These are phyloP conservation scores for Crepidodera aurea DNA, from an alignment of 2,888 invertebrate genomes.

Conservation along the genomic window DNA sequence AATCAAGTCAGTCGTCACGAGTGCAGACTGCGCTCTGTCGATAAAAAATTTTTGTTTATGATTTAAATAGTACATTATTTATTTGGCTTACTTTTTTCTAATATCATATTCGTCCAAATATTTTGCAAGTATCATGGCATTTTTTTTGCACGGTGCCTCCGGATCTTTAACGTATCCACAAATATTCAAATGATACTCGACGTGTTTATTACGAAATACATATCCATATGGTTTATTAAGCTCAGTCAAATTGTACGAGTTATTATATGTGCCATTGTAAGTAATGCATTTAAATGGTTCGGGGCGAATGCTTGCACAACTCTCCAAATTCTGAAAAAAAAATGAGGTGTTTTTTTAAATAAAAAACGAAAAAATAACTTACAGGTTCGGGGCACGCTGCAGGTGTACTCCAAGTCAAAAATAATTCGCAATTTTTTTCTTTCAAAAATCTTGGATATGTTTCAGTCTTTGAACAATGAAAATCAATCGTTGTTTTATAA, in stretches of 20 bases:
- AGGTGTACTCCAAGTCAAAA: constrained; percentile 45
- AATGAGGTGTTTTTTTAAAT: too few relatives aligned
- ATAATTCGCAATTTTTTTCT: constrained; percentile 36
- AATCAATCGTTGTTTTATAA: constrained; percentile 44
- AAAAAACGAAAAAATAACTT: constrained; percentile 5
- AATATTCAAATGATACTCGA: constrained; percentile 29
- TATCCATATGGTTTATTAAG: constrained; percentile 8
- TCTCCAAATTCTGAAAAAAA: neutral
- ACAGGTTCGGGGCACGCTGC: constrained; percentile 42
- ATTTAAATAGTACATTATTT: too few relatives aligned
- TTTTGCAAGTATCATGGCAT: constrained; percentile 23
- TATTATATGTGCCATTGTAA: too few relatives aligned
- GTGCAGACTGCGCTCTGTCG: too few relatives aligned
- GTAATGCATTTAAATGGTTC: neutral
- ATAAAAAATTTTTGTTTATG: too few relatives aligned
- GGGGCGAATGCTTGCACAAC: neutral
- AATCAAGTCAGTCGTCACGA: too few relatives aligned
- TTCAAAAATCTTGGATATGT: constrained; percentile 41
- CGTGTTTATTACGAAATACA: constrained; percentile 6
- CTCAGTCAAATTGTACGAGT: neutral
- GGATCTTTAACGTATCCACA: constrained; percentile 22
- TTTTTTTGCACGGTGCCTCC: constrained; percentile 28
- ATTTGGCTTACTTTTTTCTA: constrained; percentile 32
- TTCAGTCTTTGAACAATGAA: constrained; percentile 43
- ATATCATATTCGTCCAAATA: constrained; percentile 19